Conservation (phyloP, 2,888 invertebrate species). For the Philereme vetulata region DNA sequence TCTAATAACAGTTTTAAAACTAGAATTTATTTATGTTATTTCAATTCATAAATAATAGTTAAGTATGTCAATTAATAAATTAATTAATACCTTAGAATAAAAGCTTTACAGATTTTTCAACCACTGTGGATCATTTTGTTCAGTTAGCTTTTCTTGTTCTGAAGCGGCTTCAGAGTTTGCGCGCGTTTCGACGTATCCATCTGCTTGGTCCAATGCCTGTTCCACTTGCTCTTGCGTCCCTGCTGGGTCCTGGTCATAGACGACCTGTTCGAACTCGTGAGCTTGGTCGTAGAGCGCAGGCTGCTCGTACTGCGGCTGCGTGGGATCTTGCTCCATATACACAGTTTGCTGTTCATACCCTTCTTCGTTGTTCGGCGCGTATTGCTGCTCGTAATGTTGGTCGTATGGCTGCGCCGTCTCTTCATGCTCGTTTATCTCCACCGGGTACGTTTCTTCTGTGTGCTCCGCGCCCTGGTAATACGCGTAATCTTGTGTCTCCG, state of each 20-base stretch:
- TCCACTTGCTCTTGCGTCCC: constrained; percentile 23
- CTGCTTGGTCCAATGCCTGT: constrained; percentile 20
- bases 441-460: constrained; percentile 47
- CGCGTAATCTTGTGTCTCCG: constrained; percentile 50
- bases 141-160: constrained; percentile 7
- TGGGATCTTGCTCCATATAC: constrained; percentile 33
- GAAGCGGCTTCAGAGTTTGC: constrained; percentile 6
- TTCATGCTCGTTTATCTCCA: constrained; percentile 59
- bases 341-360: constrained; percentile 41
- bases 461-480: constrained; percentile 56
- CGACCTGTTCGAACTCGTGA: constrained; percentile 33
- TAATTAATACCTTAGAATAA: too few species aligned
- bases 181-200: constrained; percentile 12
- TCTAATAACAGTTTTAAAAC: not conserved
- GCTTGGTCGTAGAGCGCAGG: constrained; percentile 28
- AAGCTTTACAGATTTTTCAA: not conserved
- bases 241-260: constrained; percentile 20
- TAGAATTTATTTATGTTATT: not conserved
- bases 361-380: constrained; percentile 42
- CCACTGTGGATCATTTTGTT: constrained; percentile 9
- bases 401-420: constrained; percentile 62
- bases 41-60: not conserved
- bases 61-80: not conserved
- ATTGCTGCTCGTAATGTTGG: constrained; percentile 65
- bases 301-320: constrained; percentile 30